These are phyloP conservation scores for Penelope pileata DNA, from an alignment of 2,113 vertebrate species.

Conservation along the genomic window DNA sequence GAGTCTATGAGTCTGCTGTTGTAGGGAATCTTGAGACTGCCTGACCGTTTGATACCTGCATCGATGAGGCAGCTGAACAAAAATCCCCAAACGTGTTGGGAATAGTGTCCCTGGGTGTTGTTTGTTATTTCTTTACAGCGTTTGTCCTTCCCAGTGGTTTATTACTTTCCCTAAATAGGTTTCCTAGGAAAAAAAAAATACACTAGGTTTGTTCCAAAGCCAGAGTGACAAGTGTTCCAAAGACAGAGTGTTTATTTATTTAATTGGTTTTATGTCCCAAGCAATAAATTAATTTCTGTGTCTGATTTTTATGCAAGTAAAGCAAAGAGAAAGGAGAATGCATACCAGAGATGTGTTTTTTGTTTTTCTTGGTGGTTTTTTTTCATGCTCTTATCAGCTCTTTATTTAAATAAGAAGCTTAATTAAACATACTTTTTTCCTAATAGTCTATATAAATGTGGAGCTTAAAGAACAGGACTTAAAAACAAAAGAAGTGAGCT, in stretches of 20 bases:
- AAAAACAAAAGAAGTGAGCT: background rate
- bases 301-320: slow-evolving; percentile 13
- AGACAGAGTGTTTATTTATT: slow-evolving; percentile 54
- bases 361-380: background rate
- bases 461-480: background rate
- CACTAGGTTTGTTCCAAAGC: slow-evolving; percentile 1
- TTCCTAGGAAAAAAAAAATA: slow-evolving; percentile 25
- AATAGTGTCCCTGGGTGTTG: slow-evolving; percentile 18
- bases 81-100: background rate
- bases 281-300: background rate
- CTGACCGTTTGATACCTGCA: background rate
- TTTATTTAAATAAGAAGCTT: slow-evolving; percentile 25
- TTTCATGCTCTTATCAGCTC: background rate
- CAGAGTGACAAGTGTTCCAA: background rate
- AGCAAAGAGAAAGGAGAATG: background rate
- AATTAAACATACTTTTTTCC: background rate
- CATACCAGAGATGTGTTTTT: background rate
- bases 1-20: background rate
- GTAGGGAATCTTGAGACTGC: background rate
- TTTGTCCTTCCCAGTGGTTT: slow-evolving; percentile 31
- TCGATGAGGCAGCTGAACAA: background rate
- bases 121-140: background rate
- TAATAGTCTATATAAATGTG: background rate
- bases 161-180: slow-evolving; percentile 49
- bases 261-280: slow-evolving; percentile 33